Evolutionary conservation across 2,888 invertebrate species (phyloP).

Genomic region (Calliopum simillimum): DNA sequence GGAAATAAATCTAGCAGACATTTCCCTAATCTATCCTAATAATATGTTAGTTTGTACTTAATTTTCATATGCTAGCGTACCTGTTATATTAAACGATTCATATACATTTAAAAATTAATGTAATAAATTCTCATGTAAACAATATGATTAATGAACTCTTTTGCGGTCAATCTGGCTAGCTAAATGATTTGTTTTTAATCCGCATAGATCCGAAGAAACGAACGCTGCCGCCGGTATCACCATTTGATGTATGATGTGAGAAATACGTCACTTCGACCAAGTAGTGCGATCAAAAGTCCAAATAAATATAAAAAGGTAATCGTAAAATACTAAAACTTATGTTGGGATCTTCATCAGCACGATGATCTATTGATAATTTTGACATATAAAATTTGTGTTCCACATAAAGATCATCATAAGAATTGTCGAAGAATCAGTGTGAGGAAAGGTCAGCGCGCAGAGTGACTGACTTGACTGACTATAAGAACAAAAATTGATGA

Average conservation of each 20-base stretch:
- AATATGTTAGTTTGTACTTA: too few relatives aligned
- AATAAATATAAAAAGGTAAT: background rate
- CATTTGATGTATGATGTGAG: slow-evolving; percentile 24
- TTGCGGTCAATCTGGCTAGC: slow-evolving; percentile 21
- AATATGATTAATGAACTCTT: slow-evolving; percentile 29
- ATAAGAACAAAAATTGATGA: too few relatives aligned
- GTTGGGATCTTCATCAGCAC: slow-evolving; percentile 16
- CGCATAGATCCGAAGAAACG: slow-evolving; percentile 19
- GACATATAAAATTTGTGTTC: slow-evolving; percentile 36
- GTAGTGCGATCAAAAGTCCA: background rate
- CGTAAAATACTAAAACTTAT: background rate
- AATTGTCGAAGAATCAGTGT: background rate
- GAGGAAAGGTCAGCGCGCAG: slow-evolving; percentile 16
- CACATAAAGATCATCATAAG: background rate
- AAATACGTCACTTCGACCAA: slow-evolving; percentile 16
- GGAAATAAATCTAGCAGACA: too few relatives aligned
- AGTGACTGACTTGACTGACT: too few relatives aligned
- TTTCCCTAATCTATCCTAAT: too few relatives aligned
- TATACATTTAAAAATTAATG: background rate
- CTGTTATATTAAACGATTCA: too few relatives aligned
- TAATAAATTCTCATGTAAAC: slow-evolving; percentile 27
- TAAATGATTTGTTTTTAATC: slow-evolving; percentile 21
- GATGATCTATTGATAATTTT: slow-evolving; percentile 49
- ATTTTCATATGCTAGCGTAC: too few relatives aligned
- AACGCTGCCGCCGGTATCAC: background rate